A percentile compares a stretch with the other conserved stretches of the same genome.
Conservation (phyloP, 2,113 vertebrate genomes). For the Labeo rohita region DNA sequence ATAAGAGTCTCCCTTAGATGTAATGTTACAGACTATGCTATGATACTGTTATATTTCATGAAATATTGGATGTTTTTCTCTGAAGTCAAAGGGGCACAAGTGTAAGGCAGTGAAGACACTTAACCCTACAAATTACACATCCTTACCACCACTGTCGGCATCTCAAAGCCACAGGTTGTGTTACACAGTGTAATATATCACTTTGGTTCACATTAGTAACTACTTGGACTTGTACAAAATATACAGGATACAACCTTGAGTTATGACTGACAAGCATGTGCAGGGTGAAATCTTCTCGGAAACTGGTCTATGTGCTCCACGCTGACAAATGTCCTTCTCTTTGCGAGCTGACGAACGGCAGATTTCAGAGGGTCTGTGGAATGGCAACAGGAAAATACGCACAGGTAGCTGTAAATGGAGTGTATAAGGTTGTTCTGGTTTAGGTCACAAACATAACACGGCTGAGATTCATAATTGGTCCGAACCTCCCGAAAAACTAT, state of each 20-base stretch:
- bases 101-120: constrained; percentile 31
- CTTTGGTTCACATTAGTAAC: constrained; percentile 64
- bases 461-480: neutral
- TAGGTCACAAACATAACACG: constrained; percentile 27
- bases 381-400: neutral
- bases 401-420: neutral
- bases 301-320: constrained; percentile 18
- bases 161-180: constrained; percentile 48
- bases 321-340: constrained; percentile 20
- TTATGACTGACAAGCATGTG: constrained; percentile 28
- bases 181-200: constrained; percentile 63
- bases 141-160: constrained; percentile 21
- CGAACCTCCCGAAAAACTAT: neutral
- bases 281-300: constrained; percentile 2
- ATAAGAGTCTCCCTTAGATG: constrained; percentile 68
- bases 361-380: neutral
- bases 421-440: constrained; percentile 27
- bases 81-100: constrained; percentile 32
- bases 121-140: constrained; percentile 48
- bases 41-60: constrained; percentile 52
- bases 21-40: constrained; percentile 66
- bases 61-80: constrained; percentile 43
- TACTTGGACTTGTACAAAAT: constrained; percentile 48
- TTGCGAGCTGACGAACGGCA: neutral
- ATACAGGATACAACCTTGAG: constrained; percentile 42